phyloP scores from a whole-genome alignment of 2,113 vertebrate species.

The Pteropus alecto region DNA sequence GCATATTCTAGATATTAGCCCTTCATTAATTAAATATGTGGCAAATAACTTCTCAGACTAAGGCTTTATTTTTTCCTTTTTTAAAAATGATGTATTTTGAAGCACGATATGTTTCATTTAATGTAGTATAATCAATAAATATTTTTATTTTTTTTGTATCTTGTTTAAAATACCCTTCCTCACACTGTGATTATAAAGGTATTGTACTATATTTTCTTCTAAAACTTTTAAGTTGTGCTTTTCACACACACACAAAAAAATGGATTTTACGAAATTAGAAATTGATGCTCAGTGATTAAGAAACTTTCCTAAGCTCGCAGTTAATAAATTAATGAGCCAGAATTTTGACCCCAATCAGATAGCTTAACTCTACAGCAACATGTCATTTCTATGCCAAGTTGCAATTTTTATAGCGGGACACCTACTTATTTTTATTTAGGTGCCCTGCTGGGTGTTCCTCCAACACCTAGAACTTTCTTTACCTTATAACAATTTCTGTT shows the following conservation, averaged over 20 bases:
- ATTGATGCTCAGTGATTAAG: not conserved
- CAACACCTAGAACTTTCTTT: not conserved
- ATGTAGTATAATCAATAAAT: not conserved
- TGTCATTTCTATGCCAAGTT: not conserved
- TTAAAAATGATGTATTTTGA: not conserved
- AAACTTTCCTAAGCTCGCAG: not conserved
- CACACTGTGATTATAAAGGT: not conserved
- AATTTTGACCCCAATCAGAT: not conserved
- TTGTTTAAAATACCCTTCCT: not conserved
- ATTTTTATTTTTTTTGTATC: not conserved
- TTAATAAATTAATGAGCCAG: not conserved
- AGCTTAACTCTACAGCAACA: not conserved
- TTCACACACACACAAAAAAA: not conserved
- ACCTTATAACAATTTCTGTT: not conserved
- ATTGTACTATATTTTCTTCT: not conserved
- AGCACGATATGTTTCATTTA: not conserved
- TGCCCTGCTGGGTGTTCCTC: not conserved
- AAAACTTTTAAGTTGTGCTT: not conserved
- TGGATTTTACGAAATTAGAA: not conserved
- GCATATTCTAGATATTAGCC: not conserved
- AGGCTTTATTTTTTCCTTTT: not conserved
- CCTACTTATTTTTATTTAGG: not conserved
- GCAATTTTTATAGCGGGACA: not conserved
- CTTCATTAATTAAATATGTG: not conserved
- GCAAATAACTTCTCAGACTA: not conserved